Evolutionary conservation across 1,140 invertebrate genomes (phyloP).

Genomic region (Anthonomus grandis): DNA sequence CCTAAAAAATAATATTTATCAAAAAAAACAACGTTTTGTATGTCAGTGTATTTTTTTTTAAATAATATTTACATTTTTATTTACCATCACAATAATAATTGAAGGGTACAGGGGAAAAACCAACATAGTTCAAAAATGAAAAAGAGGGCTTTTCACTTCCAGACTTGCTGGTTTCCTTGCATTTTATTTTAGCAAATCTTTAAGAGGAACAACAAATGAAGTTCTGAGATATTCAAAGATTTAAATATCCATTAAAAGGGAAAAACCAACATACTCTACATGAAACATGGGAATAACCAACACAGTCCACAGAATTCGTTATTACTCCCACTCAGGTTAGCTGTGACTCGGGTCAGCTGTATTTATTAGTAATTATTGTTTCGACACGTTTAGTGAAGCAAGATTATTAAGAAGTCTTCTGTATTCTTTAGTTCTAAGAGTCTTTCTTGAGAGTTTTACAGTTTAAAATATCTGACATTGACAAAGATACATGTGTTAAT

Average conservation of each 20-base stretch:
- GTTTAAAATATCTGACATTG: not conserved
- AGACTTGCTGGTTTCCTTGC: not conserved
- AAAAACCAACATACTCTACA: not conserved
- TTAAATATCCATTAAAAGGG: not conserved
- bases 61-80: too few relatives aligned
- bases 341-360: too few relatives aligned
- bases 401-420: not conserved
- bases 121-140: not conserved
- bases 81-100: too few relatives aligned
- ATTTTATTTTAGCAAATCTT: not conserved
- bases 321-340: too few relatives aligned
- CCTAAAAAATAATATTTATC: too few relatives aligned
- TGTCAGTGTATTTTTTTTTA: too few relatives aligned
- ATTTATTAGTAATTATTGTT: too few relatives aligned
- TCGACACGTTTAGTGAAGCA: constrained; percentile 2
- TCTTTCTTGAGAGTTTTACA: not conserved
- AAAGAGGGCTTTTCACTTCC: not conserved
- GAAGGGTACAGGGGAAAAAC: not conserved
- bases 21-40: too few relatives aligned
- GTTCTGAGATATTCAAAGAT: not conserved
- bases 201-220: not conserved
- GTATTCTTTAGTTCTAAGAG: not conserved
- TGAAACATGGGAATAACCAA: constrained; percentile 2
- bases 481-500: not conserved
- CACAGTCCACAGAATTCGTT: not conserved